Evolutionary conservation across 2,113 vertebrate species (phyloP).

Genomic region (Tretioscincus oriximinensis): DNA sequence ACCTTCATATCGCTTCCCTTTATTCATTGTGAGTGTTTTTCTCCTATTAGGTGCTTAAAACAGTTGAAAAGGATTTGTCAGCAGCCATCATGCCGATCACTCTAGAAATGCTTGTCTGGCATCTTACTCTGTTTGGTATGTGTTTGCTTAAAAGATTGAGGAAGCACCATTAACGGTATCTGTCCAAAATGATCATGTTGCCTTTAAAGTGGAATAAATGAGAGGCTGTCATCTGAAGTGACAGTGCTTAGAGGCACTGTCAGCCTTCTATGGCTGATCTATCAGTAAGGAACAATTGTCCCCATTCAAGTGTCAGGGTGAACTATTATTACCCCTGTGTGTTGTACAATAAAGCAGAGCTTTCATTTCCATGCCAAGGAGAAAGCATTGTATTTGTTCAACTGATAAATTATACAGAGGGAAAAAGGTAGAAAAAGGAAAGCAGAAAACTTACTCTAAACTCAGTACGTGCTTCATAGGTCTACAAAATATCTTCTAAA

Average conservation of each 20-base stretch:
- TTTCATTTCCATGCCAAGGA: neutral
- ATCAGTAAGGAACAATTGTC: neutral
- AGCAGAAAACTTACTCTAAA: neutral
- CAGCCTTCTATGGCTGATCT: slow-evolving; percentile 3
- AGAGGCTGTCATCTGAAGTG: slow-evolving; percentile 14
- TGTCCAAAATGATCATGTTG: neutral
- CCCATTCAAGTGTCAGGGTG: slow-evolving; percentile 1
- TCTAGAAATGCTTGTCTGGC: neutral
- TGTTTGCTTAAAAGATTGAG: neutral
- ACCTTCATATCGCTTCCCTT: no score
- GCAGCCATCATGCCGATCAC: neutral
- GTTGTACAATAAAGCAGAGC: neutral
- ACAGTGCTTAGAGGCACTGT: slow-evolving; percentile 12
- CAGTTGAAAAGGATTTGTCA: neutral
- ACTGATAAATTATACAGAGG: neutral
- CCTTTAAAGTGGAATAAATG: neutral
- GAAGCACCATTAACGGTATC: neutral
- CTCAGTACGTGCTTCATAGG: neutral
- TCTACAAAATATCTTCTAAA: neutral
- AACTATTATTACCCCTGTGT: neutral
- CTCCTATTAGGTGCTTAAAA: neutral
- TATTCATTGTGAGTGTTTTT: neutral
- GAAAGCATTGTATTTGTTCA: neutral
- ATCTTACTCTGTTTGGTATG: neutral
- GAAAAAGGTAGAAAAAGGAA: neutral